These are phyloP conservation scores for Oxyteleia sp. DNA, from an alignment of 2,888 invertebrate genomes.

Conservation along the genomic window DNA sequence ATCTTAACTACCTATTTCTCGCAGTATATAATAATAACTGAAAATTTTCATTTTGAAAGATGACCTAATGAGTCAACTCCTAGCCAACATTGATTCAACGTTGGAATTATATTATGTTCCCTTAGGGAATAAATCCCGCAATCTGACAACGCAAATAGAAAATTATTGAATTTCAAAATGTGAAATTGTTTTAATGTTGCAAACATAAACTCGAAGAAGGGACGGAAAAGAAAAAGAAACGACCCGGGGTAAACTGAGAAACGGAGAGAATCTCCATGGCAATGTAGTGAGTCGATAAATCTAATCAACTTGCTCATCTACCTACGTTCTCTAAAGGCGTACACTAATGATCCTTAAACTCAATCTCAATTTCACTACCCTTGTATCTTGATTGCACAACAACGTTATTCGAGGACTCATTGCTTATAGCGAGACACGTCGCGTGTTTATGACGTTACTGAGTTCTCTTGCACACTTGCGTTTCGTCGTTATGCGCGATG, in stretches of 20 bases:
- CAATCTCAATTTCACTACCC: slow-evolving; percentile 77
- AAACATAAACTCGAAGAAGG: slow-evolving; percentile 44
- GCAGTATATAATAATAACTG: no score
- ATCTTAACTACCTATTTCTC: no score
- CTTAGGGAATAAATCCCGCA: no score
- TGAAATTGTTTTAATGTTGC: no score
- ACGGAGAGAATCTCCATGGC: slow-evolving; percentile 75
- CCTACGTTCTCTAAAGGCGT: slow-evolving; percentile 77
- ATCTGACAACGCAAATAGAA: no score
- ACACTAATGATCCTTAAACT: slow-evolving; percentile 81
- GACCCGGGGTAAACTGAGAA: slow-evolving; percentile 52
- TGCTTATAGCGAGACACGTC: slow-evolving; percentile 63
- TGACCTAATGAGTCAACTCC: no score
- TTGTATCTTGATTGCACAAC: slow-evolving; percentile 74
- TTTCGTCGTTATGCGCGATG: slow-evolving; percentile 29
- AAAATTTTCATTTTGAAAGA: no score
- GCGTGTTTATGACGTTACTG: slow-evolving; percentile 65
- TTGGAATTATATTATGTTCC: no score
- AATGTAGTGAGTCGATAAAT: slow-evolving; percentile 83
- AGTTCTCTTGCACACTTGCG: slow-evolving; percentile 20
- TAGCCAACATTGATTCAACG: no score
- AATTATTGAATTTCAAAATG: no score
- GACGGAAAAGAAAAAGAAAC: slow-evolving; percentile 33
- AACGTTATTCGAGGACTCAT: slow-evolving; percentile 61
- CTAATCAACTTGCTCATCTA: slow-evolving; percentile 84